Percentiles rank a stretch among this genome's conserved stretches.
These are phyloP conservation scores for Eonycteris spelaea DNA, from an alignment of 2,113 vertebrate species.

Conservation along the genomic window DNA sequence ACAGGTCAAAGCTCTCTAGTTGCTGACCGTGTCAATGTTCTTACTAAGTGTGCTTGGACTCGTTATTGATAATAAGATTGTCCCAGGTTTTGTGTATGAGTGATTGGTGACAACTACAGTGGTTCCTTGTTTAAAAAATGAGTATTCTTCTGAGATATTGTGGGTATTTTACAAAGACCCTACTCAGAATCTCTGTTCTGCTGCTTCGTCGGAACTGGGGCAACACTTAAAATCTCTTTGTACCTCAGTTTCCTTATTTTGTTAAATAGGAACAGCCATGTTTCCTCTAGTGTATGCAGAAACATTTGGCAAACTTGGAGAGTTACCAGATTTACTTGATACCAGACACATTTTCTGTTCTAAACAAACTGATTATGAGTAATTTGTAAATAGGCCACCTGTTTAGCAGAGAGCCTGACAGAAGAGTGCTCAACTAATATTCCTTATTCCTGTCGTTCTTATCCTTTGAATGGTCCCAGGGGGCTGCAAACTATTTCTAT, in stretches of 20 bases:
- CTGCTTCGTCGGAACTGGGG: neutral
- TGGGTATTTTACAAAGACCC: neutral
- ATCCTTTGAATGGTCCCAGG: neutral
- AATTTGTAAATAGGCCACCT: neutral
- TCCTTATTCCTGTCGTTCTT: neutral
- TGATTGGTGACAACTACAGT: neutral
- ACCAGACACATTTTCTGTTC: neutral
- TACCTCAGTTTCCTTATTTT: neutral
- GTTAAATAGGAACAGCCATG: neutral
- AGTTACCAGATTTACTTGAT: neutral
- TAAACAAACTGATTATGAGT: neutral
- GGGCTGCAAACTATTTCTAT: neutral
- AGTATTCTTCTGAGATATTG: neutral
- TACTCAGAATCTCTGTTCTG: neutral
- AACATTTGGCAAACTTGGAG: neutral
- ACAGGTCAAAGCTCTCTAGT: neutral
- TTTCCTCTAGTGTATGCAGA: neutral
- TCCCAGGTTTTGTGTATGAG: neutral
- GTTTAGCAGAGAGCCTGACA: neutral
- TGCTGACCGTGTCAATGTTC: neutral
- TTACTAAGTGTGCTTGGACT: neutral
- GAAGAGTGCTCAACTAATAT: neutral
- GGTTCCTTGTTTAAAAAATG: neutral
- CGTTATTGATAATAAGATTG: neutral
- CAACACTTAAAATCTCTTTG: neutral